These are phyloP conservation scores for Poeciliopsis gracilis DNA, from an alignment of 2,797 vertebrate genomes.

Conservation along the genomic window DNA sequence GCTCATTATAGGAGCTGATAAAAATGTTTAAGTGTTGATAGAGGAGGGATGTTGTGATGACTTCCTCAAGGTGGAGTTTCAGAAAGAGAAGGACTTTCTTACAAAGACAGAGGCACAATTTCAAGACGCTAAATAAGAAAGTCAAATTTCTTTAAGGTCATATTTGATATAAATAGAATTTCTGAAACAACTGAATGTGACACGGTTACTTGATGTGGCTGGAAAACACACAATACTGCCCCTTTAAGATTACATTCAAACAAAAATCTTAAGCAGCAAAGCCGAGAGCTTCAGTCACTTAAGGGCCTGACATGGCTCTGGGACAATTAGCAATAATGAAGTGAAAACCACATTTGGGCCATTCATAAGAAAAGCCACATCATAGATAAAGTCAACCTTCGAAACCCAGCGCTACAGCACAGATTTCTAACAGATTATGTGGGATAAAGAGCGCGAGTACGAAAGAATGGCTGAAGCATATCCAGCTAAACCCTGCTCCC, in stretches of 20 bases:
- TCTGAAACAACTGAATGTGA: no score
- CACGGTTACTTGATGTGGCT: no score
- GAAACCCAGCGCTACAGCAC: slow-evolving; percentile 40
- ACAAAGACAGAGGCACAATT: no score
- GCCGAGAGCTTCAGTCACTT: slow-evolving; percentile 3
- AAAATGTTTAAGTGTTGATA: no score
- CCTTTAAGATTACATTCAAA: slow-evolving; percentile 4
- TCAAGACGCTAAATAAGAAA: no score
- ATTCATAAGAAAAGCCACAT: slow-evolving; percentile 51
- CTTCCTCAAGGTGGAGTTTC: no score
- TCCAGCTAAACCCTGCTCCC: slow-evolving; percentile 64
- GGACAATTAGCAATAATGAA: slow-evolving; percentile 9
- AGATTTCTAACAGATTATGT: slow-evolving; percentile 74
- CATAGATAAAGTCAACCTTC: slow-evolving; percentile 50
- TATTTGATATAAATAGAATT: no score
- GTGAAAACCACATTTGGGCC: slow-evolving; percentile 34
- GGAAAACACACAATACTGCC: no score
- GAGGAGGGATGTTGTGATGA: no score
- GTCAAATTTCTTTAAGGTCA: no score
- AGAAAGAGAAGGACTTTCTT: no score
- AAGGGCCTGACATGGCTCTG: slow-evolving; percentile 10
- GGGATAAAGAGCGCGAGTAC: slow-evolving; percentile 57
- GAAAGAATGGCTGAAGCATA: slow-evolving; percentile 63
- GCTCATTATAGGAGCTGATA: no score
- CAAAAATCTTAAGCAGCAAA: slow-evolving; percentile 18